Percentiles rank a stretch among this genome's conserved stretches.
Conservation (phyloP, 2,113 vertebrate genomes). For the Psilopogon haemacephalus region DNA sequence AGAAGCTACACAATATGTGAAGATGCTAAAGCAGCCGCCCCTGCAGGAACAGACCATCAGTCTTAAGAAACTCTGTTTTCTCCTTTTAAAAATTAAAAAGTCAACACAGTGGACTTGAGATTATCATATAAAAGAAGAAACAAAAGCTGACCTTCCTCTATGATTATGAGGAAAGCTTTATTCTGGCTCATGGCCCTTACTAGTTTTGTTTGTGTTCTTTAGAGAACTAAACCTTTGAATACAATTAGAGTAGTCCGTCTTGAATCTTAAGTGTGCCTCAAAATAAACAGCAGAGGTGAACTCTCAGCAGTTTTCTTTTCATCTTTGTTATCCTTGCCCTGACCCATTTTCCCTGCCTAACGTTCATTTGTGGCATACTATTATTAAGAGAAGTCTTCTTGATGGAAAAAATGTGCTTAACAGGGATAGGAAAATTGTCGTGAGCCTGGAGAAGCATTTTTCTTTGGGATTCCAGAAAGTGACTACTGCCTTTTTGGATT, state of each 20-base stretch:
- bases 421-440: slow-evolving; percentile 42
- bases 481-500: neutral
- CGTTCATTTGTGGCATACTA: slow-evolving; percentile 16
- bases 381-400: slow-evolving; percentile 54
- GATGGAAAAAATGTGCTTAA: slow-evolving; percentile 50
- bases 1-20: slow-evolving; percentile 66
- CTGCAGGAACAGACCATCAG: slow-evolving; percentile 56
- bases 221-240: slow-evolving; percentile 70
- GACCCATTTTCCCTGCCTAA: slow-evolving; percentile 53
- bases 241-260: slow-evolving; percentile 42
- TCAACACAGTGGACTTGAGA: slow-evolving; percentile 59
- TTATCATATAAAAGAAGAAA: slow-evolving; percentile 79
- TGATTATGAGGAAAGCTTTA: slow-evolving; percentile 66
- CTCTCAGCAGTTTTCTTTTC: slow-evolving; percentile 60
- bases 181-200: slow-evolving; percentile 67
- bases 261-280: slow-evolving; percentile 65
- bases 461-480: slow-evolving; percentile 55
- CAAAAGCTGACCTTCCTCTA: slow-evolving; percentile 51
- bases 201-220: slow-evolving; percentile 76
- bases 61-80: slow-evolving; percentile 51
- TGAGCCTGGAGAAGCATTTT: slow-evolving; percentile 31
- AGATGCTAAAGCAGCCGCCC: slow-evolving; percentile 35
- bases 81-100: slow-evolving; percentile 50
- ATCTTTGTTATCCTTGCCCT: slow-evolving; percentile 45
- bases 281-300: slow-evolving; percentile 72